phyloP scores from a whole-genome alignment of 2,888 invertebrate species.

The Disparrhopalites patrizii region DNA sequence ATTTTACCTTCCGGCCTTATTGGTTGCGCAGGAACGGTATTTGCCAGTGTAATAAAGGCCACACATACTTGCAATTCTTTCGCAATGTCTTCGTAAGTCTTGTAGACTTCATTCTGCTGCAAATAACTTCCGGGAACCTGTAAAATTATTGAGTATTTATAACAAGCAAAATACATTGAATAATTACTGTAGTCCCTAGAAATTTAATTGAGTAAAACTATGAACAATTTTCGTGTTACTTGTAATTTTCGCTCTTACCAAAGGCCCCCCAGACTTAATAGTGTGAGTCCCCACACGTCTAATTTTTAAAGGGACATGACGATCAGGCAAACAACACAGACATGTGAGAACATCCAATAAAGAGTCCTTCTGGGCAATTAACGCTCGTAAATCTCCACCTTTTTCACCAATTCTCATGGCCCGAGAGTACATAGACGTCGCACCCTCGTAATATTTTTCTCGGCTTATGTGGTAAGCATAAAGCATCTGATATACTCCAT shows the following conservation, averaged over 20 bases:
- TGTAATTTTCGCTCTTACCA: neutral
- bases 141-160: neutral
- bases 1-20: slow-evolving; percentile 23
- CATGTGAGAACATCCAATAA: slow-evolving; percentile 45
- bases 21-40: slow-evolving; percentile 20
- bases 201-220: too few species aligned
- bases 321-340: slow-evolving; percentile 35
- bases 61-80: slow-evolving; percentile 37
- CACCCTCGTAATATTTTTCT: slow-evolving; percentile 46
- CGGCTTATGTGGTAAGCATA: slow-evolving; percentile 43
- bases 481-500: slow-evolving; percentile 46
- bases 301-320: slow-evolving; percentile 35
- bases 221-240: neutral
- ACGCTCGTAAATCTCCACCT: slow-evolving; percentile 39
- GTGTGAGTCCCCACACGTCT: slow-evolving; percentile 35
- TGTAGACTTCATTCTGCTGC: slow-evolving; percentile 28
- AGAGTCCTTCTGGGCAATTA: slow-evolving; percentile 40
- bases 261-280: slow-evolving; percentile 11
- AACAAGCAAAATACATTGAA: neutral
- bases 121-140: slow-evolving; percentile 19
- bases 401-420: slow-evolving; percentile 45
- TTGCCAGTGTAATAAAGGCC: slow-evolving; percentile 33
- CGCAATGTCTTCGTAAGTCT: slow-evolving; percentile 33
- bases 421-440: slow-evolving; percentile 41
- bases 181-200: too few species aligned